Percentiles rank a stretch among this genome's conserved stretches.
phyloP scores from a whole-genome alignment of 1,140 invertebrate species.

The Nasonia giraulti region DNA sequence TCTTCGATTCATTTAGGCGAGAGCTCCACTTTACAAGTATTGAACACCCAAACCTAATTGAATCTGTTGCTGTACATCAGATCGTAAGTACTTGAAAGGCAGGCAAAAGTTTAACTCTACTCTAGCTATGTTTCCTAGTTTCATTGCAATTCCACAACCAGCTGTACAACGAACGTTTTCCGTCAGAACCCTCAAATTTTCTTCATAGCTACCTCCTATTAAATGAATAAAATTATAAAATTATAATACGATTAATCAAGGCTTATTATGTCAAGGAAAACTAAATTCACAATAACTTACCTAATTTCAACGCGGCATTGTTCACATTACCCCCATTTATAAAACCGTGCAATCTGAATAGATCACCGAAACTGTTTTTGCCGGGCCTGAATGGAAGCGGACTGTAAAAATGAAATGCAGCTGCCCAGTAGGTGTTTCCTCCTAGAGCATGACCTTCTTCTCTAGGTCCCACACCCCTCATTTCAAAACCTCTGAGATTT shows the following conservation, averaged over 20 bases:
- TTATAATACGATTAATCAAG: not conserved
- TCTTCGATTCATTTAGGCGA: not conserved
- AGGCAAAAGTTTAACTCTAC: slow-evolving; percentile 84
- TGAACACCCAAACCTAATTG: slow-evolving; percentile 72
- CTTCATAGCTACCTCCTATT: slow-evolving; percentile 66
- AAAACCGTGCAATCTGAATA: slow-evolving; percentile 89
- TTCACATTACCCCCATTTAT: slow-evolving; percentile 87
- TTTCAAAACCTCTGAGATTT: slow-evolving; percentile 87
- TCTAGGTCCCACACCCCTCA: slow-evolving; percentile 88
- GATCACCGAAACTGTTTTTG: slow-evolving; percentile 83
- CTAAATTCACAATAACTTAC: slow-evolving; percentile 51
- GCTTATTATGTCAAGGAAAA: not conserved
- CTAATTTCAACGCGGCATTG: slow-evolving; percentile 68
- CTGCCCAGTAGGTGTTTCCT: slow-evolving; percentile 85
- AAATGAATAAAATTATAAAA: slow-evolving; percentile 52
- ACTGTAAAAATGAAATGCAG: slow-evolving; percentile 86
- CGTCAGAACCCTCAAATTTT: slow-evolving; percentile 69
- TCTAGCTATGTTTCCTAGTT: slow-evolving; percentile 84
- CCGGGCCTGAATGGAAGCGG: slow-evolving; percentile 89
- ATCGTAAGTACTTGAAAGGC: slow-evolving; percentile 63
- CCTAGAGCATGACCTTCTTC: slow-evolving; percentile 82
- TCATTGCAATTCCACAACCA: slow-evolving; percentile 86
- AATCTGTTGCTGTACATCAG: slow-evolving; percentile 67
- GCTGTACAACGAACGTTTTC: slow-evolving; percentile 78
- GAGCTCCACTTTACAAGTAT: slow-evolving; percentile 63